Base-by-base conservation (phyloP, 2,888 invertebrate genomes). In the Marronus borbonicus region DNA sequence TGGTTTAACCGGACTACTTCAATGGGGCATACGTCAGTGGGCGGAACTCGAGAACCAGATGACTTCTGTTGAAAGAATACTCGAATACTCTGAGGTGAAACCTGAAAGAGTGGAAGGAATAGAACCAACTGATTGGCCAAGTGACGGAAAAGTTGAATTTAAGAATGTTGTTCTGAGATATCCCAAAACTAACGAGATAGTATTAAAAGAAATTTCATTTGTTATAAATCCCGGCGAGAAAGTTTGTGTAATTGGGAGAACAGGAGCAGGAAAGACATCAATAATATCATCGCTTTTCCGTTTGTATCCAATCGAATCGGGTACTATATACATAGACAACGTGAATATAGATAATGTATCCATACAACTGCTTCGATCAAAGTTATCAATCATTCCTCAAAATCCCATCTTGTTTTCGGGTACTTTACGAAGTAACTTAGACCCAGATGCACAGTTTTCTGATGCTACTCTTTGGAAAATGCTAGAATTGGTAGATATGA, bases 371-470 rank as follows among this genome's bases (percentile, higher is more conserved):
- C 90, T 96, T 20, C 91, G 96, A 77, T 92, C 93, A 52, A 92
- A 92, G 84, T 91, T 96, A 80, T 94, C 96, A 10, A 95, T 96
- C 84, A 96, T 96, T 77, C 96, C 96, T 0, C 96, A 96, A 87
- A 95, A 96, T 85, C 96, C 96, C 0, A 94, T 96, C 78, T 89
- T 96, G 66, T 96, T 98, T 89, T 94, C 95, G 0, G 97, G 97
- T 60, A 94, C 95, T 8, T 91, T 98, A 89, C 90, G 97, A 1
- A 93, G 93, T 84, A 98, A 97, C 89, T 90, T 98, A 76, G 97
- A 97, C 89, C 97, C 97, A 1, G 96, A 96, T 86, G 92, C 93
- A 77, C 92, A 93, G 84, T 94, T 93, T 85, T 90, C 92, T 0
- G 97, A 97, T 83, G 91, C 91, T 14, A 91, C 94, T 78, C 88